Evolutionary conservation across 2,797 vertebrate species (phyloP), one percentile per base, ranked within the genome.

Genomic region (Anguilla pacifica): DNA sequence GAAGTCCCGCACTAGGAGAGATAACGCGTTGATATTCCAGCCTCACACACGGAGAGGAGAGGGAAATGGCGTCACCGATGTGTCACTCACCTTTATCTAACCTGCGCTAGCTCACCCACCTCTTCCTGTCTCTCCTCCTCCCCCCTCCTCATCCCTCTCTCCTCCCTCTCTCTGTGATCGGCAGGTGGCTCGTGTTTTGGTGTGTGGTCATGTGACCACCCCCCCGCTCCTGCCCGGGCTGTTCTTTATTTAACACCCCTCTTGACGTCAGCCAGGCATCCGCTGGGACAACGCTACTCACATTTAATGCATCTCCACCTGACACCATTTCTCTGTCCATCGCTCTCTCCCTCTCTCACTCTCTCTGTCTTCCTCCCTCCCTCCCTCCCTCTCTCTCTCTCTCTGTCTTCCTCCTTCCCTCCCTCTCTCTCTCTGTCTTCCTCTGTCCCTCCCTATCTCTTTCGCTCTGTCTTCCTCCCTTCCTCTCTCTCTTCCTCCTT

Each of bases 191-290:
- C 35, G 35, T 74, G 72, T 39, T 74, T 74, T 74, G 3, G 9
- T 74, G 11, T 35, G 72, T 43, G 28, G 72, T 74, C 35, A 74
- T 74, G 72, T 74, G 72, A 74, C 31, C 13, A 35, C 28, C 72
- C 35, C 72, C 35, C 72, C 15, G 6, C 64, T 28, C 64, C n/a
- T 9, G 25, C 64, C 15, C 28, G 35, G 28, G 28, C 28, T 17
- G 35, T 74, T 74, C 72, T 74, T 35, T 74, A 74, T 74, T 74
- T 74, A 74, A 74, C 28, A 74, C 13, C 72, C 64, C 25, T 17
- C 72, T 9, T 74, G 72, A 74, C 72, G 72, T 74, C 72, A 74
- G 72, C 3, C 1, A 39, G 28, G 25, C 31, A n/a, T 67, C 64
- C 72, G 7, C 72, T 2, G 72, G 64, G 72, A 74, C 72, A 31